phyloP scores from a whole-genome alignment of 92 coral and sea anemone species.

The Scolanthus callimorphus region DNA sequence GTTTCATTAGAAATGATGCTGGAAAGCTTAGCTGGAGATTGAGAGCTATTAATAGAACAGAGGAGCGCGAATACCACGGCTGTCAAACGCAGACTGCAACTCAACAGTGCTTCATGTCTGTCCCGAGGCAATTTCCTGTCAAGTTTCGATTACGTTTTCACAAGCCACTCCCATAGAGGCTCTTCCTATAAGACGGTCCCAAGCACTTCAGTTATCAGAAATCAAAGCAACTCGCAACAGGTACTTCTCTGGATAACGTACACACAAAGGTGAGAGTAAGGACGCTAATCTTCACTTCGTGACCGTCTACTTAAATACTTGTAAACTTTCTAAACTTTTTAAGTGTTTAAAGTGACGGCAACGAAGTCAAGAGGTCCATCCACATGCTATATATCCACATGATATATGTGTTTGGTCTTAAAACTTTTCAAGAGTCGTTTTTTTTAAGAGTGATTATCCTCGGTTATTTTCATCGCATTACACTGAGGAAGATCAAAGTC shows the following conservation, averaged over 20 bases:
- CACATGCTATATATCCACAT: too few species aligned
- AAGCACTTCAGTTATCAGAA: background rate
- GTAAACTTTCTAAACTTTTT: too few species aligned
- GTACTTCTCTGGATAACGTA: background rate
- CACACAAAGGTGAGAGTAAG: background rate
- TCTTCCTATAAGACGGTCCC: constrained; percentile 30
- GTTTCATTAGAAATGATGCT: background rate
- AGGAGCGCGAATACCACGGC: background rate
- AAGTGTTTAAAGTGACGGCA: too few species aligned
- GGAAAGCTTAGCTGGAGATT: background rate
- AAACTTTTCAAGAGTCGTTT: too few species aligned
- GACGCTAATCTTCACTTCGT: background rate
- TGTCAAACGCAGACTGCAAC: background rate
- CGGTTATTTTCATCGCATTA: too few species aligned
- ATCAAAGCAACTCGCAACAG: constrained; percentile 1
- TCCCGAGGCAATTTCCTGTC: constrained; percentile 61
- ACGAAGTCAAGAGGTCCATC: too few species aligned
- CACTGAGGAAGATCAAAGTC: too few species aligned
- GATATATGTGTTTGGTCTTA: too few species aligned
- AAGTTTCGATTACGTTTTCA: constrained; percentile 63
- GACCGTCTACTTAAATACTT: too few species aligned
- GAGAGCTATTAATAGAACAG: background rate
- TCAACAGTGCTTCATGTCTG: constrained; percentile 2
- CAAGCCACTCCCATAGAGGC: constrained; percentile 66
- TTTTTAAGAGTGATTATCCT: too few species aligned